These are phyloP conservation scores for Cephus pulcher DNA, from an alignment of 2,888 invertebrate genomes.

Conservation along the genomic window DNA sequence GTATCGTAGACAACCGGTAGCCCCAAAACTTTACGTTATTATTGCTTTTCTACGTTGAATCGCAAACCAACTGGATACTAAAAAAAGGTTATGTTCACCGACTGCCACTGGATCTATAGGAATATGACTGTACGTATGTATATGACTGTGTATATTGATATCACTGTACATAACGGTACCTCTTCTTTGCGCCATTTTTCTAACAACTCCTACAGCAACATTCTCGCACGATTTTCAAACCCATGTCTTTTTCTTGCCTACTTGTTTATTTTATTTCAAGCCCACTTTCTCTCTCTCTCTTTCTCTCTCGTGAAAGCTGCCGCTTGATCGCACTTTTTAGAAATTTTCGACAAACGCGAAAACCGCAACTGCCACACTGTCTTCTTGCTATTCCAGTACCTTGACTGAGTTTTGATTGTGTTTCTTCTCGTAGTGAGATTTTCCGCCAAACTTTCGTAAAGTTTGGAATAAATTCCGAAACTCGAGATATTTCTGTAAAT, in stretches of 20 bases:
- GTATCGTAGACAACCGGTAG: conserved; percentile 17
- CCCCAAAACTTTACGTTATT: conserved; percentile 43
- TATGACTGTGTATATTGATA: too few species aligned
- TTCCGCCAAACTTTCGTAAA: not conserved
- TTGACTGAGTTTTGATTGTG: not conserved
- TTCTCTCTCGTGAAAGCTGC: not conserved
- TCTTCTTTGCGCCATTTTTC: not conserved
- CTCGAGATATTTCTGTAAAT: not conserved
- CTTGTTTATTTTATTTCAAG: conserved; percentile 21
- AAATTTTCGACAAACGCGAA: not conserved
- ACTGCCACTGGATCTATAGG: conserved; percentile 27
- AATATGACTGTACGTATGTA: conserved; percentile 9
- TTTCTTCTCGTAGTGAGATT: not conserved
- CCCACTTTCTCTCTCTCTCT: not conserved
- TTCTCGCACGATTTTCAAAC: not conserved
- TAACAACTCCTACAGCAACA: not conserved
- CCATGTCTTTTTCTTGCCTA: conserved; percentile 1
- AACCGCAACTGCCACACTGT: not conserved
- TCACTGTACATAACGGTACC: not conserved
- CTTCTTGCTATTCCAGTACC: not conserved
- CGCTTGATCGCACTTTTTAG: not conserved
- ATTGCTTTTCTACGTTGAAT: conserved; percentile 31
- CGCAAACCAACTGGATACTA: conserved; percentile 18
- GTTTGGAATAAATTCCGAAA: not conserved
- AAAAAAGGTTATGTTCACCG: conserved; percentile 33